Conservation (phyloP, 2,797 vertebrate genomes). For the Eurystomus glaucurus region DNA sequence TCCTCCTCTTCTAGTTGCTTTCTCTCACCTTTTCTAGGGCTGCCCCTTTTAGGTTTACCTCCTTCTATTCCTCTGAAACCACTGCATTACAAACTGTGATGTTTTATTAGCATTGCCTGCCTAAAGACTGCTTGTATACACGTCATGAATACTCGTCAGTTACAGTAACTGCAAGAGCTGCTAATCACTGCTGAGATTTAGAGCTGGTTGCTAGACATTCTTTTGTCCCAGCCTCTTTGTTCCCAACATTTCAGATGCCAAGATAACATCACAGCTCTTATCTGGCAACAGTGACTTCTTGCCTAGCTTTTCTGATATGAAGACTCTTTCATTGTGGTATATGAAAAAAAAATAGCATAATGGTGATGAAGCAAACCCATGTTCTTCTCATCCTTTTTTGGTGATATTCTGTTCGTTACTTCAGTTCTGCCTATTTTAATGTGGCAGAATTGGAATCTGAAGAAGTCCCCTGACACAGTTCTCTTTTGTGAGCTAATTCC, state of each 20-base stretch:
- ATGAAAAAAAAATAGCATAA: background rate
- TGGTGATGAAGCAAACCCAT: background rate
- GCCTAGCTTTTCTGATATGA: background rate
- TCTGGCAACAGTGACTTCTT: background rate
- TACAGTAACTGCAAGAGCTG: background rate
- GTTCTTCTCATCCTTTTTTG: background rate
- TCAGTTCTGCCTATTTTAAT: background rate
- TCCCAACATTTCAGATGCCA: background rate
- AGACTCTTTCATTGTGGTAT: background rate
- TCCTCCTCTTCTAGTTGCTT: background rate
- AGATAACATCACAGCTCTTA: background rate
- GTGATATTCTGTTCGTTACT: background rate
- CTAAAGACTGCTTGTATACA: background rate
- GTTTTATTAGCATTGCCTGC: background rate
- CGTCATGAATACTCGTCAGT: background rate
- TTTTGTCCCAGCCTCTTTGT: background rate
- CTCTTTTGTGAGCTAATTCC: background rate
- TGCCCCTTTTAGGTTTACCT: background rate
- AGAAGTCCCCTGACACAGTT: background rate
- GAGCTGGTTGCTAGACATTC: background rate
- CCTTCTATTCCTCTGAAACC: background rate
- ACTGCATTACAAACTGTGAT: background rate
- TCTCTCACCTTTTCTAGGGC: background rate
- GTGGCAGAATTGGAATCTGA: background rate
- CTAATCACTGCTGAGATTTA: background rate